These are phyloP conservation scores for Uloborus diversus DNA, from an alignment of 1,140 invertebrate genomes.

Conservation along the genomic window DNA sequence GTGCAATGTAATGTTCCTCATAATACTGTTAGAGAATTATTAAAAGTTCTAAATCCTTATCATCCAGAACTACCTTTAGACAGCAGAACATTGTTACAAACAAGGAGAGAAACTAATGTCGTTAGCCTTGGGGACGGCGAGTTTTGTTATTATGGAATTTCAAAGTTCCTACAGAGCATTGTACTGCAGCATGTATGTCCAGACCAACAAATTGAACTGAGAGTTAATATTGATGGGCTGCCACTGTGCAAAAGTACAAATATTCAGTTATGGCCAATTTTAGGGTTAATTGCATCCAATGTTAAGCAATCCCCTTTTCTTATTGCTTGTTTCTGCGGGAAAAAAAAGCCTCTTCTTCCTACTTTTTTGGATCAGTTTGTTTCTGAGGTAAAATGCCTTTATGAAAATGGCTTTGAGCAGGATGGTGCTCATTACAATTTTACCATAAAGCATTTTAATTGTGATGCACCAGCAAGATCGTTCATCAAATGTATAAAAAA, in stretches of 20 bases:
- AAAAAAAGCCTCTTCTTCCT: background rate
- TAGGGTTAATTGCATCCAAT: background rate
- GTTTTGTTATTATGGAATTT: background rate
- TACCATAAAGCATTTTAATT: background rate
- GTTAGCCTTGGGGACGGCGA: background rate
- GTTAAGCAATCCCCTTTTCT: background rate
- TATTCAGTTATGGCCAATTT: background rate
- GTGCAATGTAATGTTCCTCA: too few relatives aligned
- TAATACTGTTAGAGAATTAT: too few relatives aligned
- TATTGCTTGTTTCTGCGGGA: background rate
- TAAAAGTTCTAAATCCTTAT: too few relatives aligned
- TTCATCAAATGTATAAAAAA: too few relatives aligned
- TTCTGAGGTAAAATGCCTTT: background rate
- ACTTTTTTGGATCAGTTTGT: conserved; percentile 6
- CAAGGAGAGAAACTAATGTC: too few relatives aligned
- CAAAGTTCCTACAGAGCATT: background rate
- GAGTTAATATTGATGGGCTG: conserved; percentile 18
- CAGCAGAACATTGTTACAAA: too few relatives aligned
- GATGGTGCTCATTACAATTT: background rate
- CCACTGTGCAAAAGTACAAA: background rate
- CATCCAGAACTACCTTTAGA: too few relatives aligned
- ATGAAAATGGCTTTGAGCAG: background rate
- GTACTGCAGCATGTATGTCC: background rate
- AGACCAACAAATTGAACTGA: background rate
- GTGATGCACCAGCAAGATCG: too few relatives aligned